These are phyloP conservation scores for Anastrepha obliqua DNA, from an alignment of 1,140 invertebrate species.

Conservation along the genomic window DNA sequence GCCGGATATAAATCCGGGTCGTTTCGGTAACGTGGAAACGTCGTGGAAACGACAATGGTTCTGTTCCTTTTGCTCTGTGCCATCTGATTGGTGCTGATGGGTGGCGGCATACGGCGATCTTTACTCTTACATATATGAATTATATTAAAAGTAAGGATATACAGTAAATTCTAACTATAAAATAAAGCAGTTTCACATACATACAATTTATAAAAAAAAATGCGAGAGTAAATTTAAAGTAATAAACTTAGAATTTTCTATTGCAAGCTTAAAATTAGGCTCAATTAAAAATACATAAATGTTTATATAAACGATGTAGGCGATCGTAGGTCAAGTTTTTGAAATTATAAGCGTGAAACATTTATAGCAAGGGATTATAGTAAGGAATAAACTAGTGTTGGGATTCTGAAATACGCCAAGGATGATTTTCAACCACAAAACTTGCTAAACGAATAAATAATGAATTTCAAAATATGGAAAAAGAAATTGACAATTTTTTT, in stretches of 20 bases:
- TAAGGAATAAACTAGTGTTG: background rate
- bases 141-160: constrained; percentile 10
- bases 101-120: background rate
- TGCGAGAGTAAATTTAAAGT: background rate
- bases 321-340: constrained; percentile 43
- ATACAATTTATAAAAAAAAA: constrained; percentile 34
- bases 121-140: background rate
- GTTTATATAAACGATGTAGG: constrained; percentile 28
- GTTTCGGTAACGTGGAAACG: no score
- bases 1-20: no score
- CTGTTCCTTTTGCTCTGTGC: background rate
- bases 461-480: no score
- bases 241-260: constrained; percentile 32
- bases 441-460: no score
- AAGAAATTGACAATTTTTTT: no score
- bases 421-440: background rate
- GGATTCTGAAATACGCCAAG: background rate
- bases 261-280: constrained; percentile 44
- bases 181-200: constrained; percentile 42
- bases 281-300: background rate
- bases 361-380: background rate
- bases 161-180: constrained; percentile 31
- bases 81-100: background rate
- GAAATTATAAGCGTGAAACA: constrained; percentile 9
- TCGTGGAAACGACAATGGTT: no score